Evolutionary conservation across 2,888 invertebrate species (phyloP).

Genomic region (Orthosia incerta): DNA sequence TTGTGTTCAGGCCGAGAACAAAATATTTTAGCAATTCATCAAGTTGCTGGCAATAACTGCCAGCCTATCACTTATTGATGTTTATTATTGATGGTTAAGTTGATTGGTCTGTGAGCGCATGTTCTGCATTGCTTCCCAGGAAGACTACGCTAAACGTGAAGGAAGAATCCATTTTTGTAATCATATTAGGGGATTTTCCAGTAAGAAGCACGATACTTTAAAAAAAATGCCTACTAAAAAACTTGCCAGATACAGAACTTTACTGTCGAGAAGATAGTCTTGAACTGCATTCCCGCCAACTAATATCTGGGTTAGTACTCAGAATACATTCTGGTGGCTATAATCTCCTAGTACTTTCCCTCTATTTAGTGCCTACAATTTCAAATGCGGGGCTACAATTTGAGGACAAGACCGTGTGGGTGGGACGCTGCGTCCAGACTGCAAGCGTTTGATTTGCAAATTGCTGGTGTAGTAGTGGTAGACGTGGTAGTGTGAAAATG

Average conservation of each 20-base stretch:
- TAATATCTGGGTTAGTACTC: neutral
- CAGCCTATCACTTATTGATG: too few relatives aligned
- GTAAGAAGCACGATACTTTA: too few relatives aligned
- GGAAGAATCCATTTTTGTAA: neutral
- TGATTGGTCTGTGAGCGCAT: neutral
- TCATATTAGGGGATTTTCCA: neutral
- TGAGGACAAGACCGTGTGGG: neutral
- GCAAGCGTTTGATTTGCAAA: conserved; percentile 17
- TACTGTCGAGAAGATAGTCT: neutral
- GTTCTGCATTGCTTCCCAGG: neutral
- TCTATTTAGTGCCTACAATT: conserved; percentile 13
- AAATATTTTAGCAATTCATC: too few relatives aligned
- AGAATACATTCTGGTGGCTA: neutral
- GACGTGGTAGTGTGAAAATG: conserved; percentile 18
- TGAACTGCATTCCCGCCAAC: neutral
- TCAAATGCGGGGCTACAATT: conserved; percentile 6
- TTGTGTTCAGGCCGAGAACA: too few relatives aligned
- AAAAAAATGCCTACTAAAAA: neutral
- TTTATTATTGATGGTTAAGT: too few relatives aligned
- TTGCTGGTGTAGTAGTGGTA: conserved; percentile 32
- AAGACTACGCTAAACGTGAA: neutral
- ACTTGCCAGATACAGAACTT: neutral
- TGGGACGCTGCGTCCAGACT: conserved; percentile 10
- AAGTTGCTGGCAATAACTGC: too few relatives aligned
- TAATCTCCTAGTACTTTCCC: conserved; percentile 30